These are phyloP conservation scores for Hydropsyche betteni DNA, from an alignment of 2,888 invertebrate genomes.

Conservation along the genomic window DNA sequence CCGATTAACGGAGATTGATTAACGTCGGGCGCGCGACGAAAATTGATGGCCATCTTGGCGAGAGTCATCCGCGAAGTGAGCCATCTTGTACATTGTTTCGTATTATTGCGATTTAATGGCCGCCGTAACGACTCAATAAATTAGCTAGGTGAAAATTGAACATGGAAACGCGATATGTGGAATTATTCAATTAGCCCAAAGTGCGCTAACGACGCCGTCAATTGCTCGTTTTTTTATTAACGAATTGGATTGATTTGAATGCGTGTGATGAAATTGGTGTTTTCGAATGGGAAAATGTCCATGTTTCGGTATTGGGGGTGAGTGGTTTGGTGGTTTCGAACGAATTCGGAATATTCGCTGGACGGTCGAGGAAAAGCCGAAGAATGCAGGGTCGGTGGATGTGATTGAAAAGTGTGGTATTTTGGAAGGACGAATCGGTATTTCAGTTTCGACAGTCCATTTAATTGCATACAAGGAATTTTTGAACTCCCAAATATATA, in stretches of 20 bases:
- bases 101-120: conserved; percentile 23
- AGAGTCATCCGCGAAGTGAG: not conserved
- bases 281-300: too few species aligned
- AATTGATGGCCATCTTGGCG: conserved; percentile 11
- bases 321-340: not conserved
- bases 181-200: conserved; percentile 16
- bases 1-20: conserved; percentile 25
- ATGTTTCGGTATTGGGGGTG: not conserved
- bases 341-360: conserved; percentile 40
- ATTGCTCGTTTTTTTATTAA: not conserved
- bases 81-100: conserved; percentile 25
- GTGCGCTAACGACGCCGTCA: not conserved
- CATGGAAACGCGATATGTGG: not conserved
- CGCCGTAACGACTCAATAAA: conserved; percentile 24
- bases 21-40: conserved; percentile 16
- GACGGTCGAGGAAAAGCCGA: conserved; percentile 20
- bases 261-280: not conserved
- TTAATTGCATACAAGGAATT: conserved; percentile 14
- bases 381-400: conserved; percentile 38
- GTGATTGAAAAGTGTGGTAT: conserved; percentile 41
- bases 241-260: not conserved
- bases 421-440: conserved; percentile 11
- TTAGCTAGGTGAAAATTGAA: conserved; percentile 13
- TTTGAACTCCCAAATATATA: not conserved
- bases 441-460: not conserved